Percentiles rank a stretch among this genome's conserved stretches.
Conservation (phyloP, 2,113 vertebrate genomes). For the Corythoichthys haematopterus region DNA sequence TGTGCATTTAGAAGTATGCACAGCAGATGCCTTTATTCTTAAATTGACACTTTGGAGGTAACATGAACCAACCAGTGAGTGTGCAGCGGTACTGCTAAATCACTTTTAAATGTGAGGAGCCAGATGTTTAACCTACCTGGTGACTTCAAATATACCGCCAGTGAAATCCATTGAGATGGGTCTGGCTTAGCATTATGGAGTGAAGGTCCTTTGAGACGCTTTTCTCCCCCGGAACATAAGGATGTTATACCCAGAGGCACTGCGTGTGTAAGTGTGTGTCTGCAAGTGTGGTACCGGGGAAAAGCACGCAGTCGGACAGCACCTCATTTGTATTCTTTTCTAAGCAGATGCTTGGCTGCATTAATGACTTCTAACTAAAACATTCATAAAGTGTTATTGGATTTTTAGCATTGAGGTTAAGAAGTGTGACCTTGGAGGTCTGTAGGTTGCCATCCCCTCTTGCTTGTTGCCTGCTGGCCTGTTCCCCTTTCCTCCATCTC, state of each 20-base stretch:
- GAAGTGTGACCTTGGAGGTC: constrained; percentile 66
- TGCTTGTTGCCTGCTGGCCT: constrained; percentile 35
- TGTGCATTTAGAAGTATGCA: neutral
- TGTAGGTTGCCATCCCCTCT: constrained; percentile 56
- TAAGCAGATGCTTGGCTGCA: constrained; percentile 69
- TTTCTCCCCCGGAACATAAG: constrained; percentile 46
- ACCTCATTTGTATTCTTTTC: constrained; percentile 69
- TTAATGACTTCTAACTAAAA: constrained; percentile 72
- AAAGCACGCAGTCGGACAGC: constrained; percentile 42
- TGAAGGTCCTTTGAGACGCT: constrained; percentile 47
- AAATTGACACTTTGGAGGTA: constrained; percentile 16
- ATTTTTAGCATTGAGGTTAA: constrained; percentile 73
- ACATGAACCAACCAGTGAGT: constrained; percentile 26
- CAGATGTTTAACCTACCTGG: constrained; percentile 57
- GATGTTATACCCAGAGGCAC: constrained; percentile 44
- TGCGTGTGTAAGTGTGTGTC: constrained; percentile 11
- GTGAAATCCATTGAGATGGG: constrained; percentile 48
- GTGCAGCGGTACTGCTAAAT: constrained; percentile 26
- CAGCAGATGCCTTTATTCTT: neutral
- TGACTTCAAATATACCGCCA: constrained; percentile 52
- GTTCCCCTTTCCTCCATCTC: constrained; percentile 44
- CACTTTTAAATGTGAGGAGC: constrained; percentile 36
- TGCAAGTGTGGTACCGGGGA: constrained; percentile 16
- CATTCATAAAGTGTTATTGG: constrained; percentile 74
- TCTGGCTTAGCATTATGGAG: constrained; percentile 35